Evolutionary conservation across 2,888 invertebrate species (phyloP), one percentile per base, ranked within the genome.

Genomic region (Celastrina argiolus): DNA sequence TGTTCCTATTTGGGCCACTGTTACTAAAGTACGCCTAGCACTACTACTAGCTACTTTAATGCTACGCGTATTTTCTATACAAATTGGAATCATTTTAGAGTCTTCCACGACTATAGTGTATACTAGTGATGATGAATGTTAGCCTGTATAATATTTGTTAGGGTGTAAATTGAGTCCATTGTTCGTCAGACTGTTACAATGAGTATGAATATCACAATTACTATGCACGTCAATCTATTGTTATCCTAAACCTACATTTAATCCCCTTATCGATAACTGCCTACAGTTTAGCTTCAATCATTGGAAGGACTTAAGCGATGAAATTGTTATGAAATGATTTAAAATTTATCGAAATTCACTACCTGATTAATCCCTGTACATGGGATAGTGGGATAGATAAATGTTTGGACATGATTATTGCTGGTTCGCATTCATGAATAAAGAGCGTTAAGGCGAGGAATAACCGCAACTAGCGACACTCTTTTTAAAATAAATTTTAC

Each of bases 181-280:
- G 59, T 59, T 34, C 16, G 59, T 16, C 34, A 36, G 61, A 61
- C 39, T 39, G 61, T 22, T 61, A 22, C 36, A 61, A 39, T 61
- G 36, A 61, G 36, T 39, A 39, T 61, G 61, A 61, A 61, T 61
- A 61, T 61, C 61, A 34, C 59, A 39, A 61, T 61, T 22, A 61
- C 61, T 26, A 61, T 61, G 61, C 36, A 39, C 39, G 61, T 22
- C 36, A 61, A 22, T 61, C 61, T 34, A 61, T 61, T 61, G 61
- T 61, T 61, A 61, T 61, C 61, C 61, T 61, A 39, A 61, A 61
- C 39, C 61, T 39, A 39, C 61, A 22, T 59, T 22, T 61, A 61
- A 61, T 61, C 61, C 61, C 36, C 36, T 61, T 61, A 61, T 61
- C 61, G 36, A 36, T 61, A 61, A 61, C 36, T 61, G 22, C 39